phyloP scores from a whole-genome alignment of 2,797 vertebrate genomes.

The Mormyrops boulengeri region DNA sequence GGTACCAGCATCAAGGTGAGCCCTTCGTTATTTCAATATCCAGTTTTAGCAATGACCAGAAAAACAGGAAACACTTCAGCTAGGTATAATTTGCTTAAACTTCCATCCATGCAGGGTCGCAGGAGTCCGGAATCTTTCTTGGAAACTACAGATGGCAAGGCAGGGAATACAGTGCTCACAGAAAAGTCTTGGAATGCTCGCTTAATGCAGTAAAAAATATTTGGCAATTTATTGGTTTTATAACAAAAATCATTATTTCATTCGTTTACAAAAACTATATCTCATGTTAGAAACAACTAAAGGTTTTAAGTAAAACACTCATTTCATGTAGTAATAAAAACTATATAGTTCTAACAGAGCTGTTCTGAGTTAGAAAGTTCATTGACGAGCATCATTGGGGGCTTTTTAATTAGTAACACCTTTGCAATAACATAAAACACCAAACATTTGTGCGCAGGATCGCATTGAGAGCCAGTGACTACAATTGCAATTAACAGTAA shows the following conservation, averaged over 20 bases:
- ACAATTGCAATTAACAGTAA: neutral
- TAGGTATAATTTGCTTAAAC: neutral
- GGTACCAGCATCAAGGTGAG: neutral
- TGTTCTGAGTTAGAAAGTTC: neutral
- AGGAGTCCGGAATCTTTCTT: neutral
- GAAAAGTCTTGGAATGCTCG: neutral
- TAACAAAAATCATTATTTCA: neutral
- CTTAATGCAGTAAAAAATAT: neutral
- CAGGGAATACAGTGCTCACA: neutral
- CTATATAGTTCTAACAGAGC: neutral
- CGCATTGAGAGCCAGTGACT: neutral
- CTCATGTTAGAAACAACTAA: neutral
- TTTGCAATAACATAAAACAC: neutral
- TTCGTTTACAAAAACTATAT: neutral
- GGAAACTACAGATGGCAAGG: neutral
- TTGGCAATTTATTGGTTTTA: neutral
- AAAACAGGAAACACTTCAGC: neutral
- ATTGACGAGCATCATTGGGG: neutral
- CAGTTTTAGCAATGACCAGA: neutral
- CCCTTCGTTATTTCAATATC: neutral
- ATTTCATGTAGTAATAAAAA: neutral
- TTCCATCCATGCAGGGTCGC: neutral
- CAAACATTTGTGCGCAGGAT: neutral
- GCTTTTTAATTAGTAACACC: neutral
- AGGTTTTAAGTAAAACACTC: neutral